phyloP scores from a whole-genome alignment of 2,797 vertebrate species.

The Lateolabrax maculatus region DNA sequence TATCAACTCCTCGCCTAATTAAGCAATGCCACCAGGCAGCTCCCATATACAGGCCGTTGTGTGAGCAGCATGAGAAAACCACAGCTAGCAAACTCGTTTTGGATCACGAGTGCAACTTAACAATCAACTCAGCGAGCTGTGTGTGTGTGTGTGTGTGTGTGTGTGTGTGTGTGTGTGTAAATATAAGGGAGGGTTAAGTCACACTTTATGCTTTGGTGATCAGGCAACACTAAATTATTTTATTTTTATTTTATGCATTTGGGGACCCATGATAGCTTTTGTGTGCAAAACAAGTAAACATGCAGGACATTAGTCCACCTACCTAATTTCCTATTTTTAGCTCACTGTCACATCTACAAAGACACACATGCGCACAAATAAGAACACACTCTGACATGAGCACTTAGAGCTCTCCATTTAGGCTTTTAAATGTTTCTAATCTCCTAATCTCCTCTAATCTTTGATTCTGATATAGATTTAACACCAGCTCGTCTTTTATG shows the following conservation, averaged over 20 bases:
- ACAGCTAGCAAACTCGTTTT: slow-evolving; percentile 94
- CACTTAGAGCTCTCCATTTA: slow-evolving; percentile 28
- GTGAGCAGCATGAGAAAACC: slow-evolving; percentile 94
- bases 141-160: slow-evolving; percentile 41
- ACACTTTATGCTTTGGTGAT: slow-evolving; percentile 1
- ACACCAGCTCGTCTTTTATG: background rate
- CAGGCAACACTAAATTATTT: background rate
- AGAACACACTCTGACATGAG: slow-evolving; percentile 8
- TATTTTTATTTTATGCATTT: background rate
- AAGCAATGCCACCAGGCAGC: slow-evolving; percentile 97
- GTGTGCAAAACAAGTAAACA: slow-evolving; percentile 9
- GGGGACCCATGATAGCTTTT: background rate
- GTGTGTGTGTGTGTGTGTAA: slow-evolving; percentile 33
- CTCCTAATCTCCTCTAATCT: slow-evolving; percentile 21
- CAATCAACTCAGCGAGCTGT: slow-evolving; percentile 70
- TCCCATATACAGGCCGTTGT: slow-evolving; percentile 92
- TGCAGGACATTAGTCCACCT: background rate
- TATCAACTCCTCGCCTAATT: slow-evolving; percentile 99
- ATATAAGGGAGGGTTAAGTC: background rate
- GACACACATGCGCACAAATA: background rate
- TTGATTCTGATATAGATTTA: slow-evolving; percentile 3
- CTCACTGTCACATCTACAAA: background rate
- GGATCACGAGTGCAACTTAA: slow-evolving; percentile 88
- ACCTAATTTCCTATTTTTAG: background rate
- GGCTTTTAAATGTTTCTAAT: slow-evolving; percentile 31